Conservation (phyloP, 2,797 vertebrate species). For the Rhinoraja longicauda region DNA sequence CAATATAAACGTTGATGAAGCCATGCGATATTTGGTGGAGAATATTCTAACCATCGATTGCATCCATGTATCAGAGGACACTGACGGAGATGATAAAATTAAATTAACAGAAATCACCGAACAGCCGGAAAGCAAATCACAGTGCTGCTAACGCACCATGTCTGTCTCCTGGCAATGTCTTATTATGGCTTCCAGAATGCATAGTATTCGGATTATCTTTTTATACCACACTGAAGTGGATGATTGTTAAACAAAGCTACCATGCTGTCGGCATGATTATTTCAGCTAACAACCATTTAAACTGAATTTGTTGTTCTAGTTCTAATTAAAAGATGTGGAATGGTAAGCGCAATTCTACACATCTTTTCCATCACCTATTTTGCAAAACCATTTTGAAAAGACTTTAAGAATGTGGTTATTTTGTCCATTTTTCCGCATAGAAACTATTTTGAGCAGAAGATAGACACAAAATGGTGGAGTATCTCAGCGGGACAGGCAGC, state of each 20-base stretch:
- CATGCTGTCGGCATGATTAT: no score
- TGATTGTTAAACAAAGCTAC: not conserved
- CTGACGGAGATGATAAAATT: constrained; percentile 68
- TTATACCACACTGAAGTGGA: not conserved
- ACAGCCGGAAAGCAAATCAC: constrained; percentile 78
- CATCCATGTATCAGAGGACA: constrained; percentile 79
- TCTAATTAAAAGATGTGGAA: constrained; percentile 19
- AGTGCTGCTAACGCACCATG: constrained; percentile 78
- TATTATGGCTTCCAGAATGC: no score
- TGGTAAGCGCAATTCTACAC: not conserved
- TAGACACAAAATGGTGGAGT: no score
- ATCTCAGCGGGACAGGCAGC: no score
- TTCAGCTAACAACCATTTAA: constrained; percentile 26
- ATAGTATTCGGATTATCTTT: not conserved
- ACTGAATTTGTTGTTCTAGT: not conserved
- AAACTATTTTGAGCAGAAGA: not conserved
- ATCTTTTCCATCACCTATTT: not conserved
- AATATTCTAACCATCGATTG: constrained; percentile 83
- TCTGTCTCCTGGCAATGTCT: not conserved
- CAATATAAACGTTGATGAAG: constrained; percentile 92
- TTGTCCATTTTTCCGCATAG: not conserved
- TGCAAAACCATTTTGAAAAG: not conserved
- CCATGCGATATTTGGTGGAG: constrained; percentile 88
- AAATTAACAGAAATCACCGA: constrained; percentile 73
- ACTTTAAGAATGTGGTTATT: not conserved